Evolutionary conservation across 2,888 invertebrate genomes (phyloP).

Genomic region (Cremastobaeus sp.): DNA sequence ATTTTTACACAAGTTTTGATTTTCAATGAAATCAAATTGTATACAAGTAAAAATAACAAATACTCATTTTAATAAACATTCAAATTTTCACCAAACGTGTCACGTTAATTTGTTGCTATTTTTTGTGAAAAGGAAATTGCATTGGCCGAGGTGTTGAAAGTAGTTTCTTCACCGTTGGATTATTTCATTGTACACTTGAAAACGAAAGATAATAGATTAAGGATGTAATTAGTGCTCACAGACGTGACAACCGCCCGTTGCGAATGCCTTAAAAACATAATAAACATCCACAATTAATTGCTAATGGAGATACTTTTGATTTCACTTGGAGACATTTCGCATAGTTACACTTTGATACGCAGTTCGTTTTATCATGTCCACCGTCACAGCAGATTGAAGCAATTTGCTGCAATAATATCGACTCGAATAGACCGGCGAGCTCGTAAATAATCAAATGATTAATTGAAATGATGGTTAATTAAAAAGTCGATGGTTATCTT

Average conservation of each 20-base stretch:
- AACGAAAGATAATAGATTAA: slow-evolving; percentile 40
- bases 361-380: no score
- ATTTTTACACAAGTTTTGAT: no score
- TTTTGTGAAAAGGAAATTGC: slow-evolving; percentile 32
- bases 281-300: slow-evolving; percentile 24
- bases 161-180: slow-evolving; percentile 28
- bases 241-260: slow-evolving; percentile 31
- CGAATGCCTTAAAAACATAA: slow-evolving; percentile 33
- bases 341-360: no score
- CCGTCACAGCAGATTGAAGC: no score
- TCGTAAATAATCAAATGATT: no score
- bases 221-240: slow-evolving; percentile 50
- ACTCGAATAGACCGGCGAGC: no score
- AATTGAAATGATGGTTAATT: background rate
- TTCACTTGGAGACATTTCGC: slow-evolving; percentile 36
- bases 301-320: slow-evolving; percentile 39
- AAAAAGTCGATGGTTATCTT: background rate
- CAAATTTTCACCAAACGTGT: no score
- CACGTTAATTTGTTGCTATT: no score
- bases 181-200: slow-evolving; percentile 37
- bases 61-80: no score
- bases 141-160: slow-evolving; percentile 25
- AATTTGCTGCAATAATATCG: no score
- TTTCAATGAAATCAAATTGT: no score
- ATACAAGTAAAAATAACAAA: no score